Conservation (phyloP, 2,113 vertebrate species). For the Pituophis catenifer region DNA sequence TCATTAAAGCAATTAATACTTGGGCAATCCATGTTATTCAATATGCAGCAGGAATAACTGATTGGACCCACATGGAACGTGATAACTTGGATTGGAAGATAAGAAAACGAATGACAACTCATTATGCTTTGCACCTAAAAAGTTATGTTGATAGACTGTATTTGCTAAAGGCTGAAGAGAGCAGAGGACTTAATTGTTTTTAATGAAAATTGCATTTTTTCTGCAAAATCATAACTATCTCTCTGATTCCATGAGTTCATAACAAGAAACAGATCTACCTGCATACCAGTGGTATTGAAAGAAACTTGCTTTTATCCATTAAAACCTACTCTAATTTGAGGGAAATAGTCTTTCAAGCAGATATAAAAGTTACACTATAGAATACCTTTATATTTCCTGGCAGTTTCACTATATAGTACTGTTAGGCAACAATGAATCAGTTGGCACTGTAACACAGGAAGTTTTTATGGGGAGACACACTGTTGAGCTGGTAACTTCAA, state of each 20-base stretch:
- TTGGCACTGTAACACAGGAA: background rate
- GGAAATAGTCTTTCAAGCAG: background rate
- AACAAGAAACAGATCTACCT: background rate
- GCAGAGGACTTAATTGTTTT: conserved; percentile 2
- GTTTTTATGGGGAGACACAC: background rate
- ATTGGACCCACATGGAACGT: background rate
- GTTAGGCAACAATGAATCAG: background rate
- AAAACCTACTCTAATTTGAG: background rate
- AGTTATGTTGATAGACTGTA: background rate
- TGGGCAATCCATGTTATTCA: background rate
- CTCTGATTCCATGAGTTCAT: background rate
- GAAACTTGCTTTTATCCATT: background rate
- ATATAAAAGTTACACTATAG: background rate
- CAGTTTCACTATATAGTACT: background rate
- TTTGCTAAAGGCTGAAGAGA: background rate
- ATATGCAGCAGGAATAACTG: background rate
- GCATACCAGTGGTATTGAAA: background rate
- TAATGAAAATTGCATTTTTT: background rate
- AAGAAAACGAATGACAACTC: background rate
- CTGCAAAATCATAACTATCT: background rate
- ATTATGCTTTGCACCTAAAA: background rate
- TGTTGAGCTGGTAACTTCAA: background rate
- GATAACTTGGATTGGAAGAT: background rate
- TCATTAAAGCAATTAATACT: background rate
- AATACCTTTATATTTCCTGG: background rate